Percentiles rank a stretch among this genome's conserved stretches.
Evolutionary conservation across 2,888 invertebrate species (phyloP).

Genomic region (Asteroscopus sphinx): DNA sequence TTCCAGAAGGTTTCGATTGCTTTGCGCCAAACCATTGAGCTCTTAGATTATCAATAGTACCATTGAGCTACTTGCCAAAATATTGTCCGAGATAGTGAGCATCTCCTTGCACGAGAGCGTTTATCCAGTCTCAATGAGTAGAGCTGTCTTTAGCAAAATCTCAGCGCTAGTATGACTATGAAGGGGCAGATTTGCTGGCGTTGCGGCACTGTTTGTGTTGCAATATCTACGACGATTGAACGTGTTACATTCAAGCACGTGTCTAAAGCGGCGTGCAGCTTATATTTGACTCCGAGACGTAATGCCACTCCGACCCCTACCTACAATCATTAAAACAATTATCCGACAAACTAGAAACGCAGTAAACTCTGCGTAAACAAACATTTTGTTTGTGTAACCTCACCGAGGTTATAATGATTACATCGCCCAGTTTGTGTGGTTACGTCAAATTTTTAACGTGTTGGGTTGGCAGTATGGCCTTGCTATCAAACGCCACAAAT

Average conservation of each 20-base stretch:
- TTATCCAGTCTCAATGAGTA: conserved; percentile 4
- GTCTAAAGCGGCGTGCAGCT: conserved; percentile 27
- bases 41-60: no score
- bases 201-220: conserved; percentile 10
- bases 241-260: conserved; percentile 35
- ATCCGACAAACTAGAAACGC: conserved; percentile 65
- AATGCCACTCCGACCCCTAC: conserved; percentile 63
- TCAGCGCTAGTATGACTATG: conserved; percentile 9
- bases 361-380: conserved; percentile 60
- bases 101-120: background rate
- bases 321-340: conserved; percentile 69
- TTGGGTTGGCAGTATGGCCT: conserved; percentile 69
- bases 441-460: conserved; percentile 67
- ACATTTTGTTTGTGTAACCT: conserved; percentile 64
- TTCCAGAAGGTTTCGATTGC: no score
- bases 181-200: conserved; percentile 27
- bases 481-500: conserved; percentile 61
- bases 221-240: conserved; percentile 6
- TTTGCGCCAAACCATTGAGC: no score
- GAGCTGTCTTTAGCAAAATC: conserved; percentile 10
- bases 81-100: background rate
- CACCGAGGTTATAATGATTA: conserved; percentile 69
- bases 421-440: conserved; percentile 63
- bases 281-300: conserved; percentile 40
- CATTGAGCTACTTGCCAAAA: no score